Conservation (phyloP, 2,113 vertebrate species). For the Porphyrio hochstetteri region DNA sequence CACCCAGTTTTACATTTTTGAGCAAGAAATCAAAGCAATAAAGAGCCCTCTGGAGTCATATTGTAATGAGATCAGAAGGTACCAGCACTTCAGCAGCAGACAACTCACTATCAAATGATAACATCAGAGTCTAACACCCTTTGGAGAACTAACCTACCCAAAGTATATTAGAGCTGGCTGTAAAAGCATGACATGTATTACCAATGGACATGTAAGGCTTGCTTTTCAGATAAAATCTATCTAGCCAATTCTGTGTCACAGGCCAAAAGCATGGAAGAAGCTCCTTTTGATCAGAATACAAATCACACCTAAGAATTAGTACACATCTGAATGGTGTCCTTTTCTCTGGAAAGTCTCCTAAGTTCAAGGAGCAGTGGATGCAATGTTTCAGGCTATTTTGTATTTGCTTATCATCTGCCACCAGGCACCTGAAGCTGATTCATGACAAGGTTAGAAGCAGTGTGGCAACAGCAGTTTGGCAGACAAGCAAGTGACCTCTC, state of each 20-base stretch:
- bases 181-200: background rate
- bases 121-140: background rate
- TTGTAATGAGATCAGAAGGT: background rate
- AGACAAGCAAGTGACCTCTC: background rate
- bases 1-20: background rate
- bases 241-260: background rate
- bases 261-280: background rate
- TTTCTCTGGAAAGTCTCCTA: background rate
- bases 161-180: background rate
- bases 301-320: background rate
- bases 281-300: background rate
- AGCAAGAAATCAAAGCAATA: background rate
- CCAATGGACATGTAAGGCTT: background rate
- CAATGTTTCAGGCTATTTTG: background rate
- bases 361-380: background rate
- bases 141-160: background rate
- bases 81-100: background rate
- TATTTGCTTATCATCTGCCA: background rate
- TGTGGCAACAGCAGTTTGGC: background rate
- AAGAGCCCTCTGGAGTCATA: background rate
- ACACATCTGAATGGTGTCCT: background rate
- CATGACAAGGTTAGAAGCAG: accelerated
- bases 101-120: background rate
- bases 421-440: background rate
- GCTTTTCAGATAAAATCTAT: background rate